Percentiles rank a stretch among this genome's conserved stretches.
Evolutionary conservation across 2,113 vertebrate species (phyloP).

Genomic region (Echinops telfairi): DNA sequence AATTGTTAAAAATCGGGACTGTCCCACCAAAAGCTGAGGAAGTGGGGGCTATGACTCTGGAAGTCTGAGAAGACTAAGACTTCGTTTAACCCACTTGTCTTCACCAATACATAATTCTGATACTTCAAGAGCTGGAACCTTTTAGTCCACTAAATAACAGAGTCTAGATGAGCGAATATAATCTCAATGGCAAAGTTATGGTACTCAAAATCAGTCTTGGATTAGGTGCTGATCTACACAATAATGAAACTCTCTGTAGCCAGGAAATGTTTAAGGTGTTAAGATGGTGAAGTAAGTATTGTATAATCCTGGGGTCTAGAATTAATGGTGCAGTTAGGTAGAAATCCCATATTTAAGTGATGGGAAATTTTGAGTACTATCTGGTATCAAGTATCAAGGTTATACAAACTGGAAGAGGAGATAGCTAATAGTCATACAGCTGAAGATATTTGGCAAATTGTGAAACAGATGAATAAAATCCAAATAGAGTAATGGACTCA

Average conservation of each 20-base stretch:
- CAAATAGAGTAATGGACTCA: not conserved
- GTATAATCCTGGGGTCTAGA: not conserved
- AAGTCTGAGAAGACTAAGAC: constrained; percentile 21
- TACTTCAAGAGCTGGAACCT: constrained; percentile 40
- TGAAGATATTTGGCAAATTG: constrained; percentile 40
- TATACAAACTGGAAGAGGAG: constrained; percentile 1
- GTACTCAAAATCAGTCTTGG: constrained; percentile 18
- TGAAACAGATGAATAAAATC: not conserved
- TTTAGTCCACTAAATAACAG: not conserved
- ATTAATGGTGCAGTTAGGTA: constrained; percentile 10
- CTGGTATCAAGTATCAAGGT: not conserved
- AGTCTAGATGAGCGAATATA: not conserved
- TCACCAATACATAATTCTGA: constrained; percentile 18
- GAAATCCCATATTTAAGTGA: not conserved
- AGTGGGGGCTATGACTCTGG: not conserved
- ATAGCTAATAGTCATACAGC: not conserved
- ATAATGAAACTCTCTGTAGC: not conserved
- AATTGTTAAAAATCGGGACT: too few relatives aligned
- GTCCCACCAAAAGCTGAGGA: constrained; percentile 42
- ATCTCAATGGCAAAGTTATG: constrained; percentile 15
- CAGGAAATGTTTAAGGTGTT: not conserved
- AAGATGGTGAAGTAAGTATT: not conserved
- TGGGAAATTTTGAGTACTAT: not conserved
- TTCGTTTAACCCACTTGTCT: not conserved
- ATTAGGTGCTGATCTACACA: constrained; percentile 18